Evolutionary conservation across 2,888 invertebrate genomes (phyloP).

Genomic region (Chaetogeoica ovagalla): DNA sequence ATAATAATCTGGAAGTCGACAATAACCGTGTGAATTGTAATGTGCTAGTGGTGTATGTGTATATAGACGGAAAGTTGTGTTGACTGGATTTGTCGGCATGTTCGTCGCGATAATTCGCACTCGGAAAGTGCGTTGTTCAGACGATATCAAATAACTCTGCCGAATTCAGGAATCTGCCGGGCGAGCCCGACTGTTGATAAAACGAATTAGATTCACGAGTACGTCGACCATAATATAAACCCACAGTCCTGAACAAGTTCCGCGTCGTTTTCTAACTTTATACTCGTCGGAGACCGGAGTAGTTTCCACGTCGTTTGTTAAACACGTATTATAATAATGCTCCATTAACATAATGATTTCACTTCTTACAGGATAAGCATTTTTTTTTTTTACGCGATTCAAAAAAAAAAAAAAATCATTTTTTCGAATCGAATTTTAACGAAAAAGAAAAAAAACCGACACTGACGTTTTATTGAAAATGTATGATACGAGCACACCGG

Average conservation of each 20-base stretch:
- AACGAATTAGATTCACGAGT: background rate
- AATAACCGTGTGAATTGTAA: conserved; percentile 1
- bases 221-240: background rate
- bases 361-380: no score
- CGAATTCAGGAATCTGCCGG: background rate
- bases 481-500: no score
- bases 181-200: conserved; percentile 1
- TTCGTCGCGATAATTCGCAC: no score
- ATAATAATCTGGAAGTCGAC: conserved; percentile 28
- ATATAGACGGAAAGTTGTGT: conserved; percentile 19
- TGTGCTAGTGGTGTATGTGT: background rate
- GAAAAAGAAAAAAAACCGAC: no score
- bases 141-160: conserved; percentile 8
- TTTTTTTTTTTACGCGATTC: no score
- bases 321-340: no score
- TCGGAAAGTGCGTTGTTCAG: conserved; percentile 3
- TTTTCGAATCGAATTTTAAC: no score
- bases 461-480: no score
- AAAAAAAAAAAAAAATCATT: no score
- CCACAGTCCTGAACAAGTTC: background rate
- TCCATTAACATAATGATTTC: no score
- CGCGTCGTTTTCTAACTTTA: background rate
- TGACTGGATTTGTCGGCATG: conserved; percentile 8
- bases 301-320: no score
- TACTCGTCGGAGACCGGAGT: no score